Percentiles rank a stretch among this genome's conserved stretches.
phyloP scores from a whole-genome alignment of 2,888 invertebrate genomes.

The Amphimallon solstitiale region DNA sequence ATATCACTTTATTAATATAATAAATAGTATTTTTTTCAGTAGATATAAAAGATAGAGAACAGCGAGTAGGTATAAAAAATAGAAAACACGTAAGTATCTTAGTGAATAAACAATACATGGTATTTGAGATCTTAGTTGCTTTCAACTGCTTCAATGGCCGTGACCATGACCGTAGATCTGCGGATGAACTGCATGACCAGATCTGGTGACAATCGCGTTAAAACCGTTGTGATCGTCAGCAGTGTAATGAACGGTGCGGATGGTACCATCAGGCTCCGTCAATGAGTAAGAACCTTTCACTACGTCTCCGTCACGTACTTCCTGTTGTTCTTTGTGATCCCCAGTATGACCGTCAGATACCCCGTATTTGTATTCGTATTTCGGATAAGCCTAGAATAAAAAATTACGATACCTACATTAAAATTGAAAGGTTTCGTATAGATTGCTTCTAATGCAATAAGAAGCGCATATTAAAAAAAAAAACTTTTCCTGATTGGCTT shows the following conservation, averaged over 20 bases:
- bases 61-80: not conserved
- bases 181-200: conserved; percentile 56
- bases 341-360: conserved; percentile 60
- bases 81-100: conserved; percentile 27
- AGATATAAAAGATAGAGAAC: not conserved
- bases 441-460: too few species aligned
- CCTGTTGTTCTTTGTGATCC: conserved; percentile 58
- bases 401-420: too few species aligned
- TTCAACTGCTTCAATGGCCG: conserved; percentile 4
- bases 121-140: not conserved
- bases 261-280: conserved; percentile 60
- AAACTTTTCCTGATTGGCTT: too few species aligned
- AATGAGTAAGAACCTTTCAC: conserved; percentile 58
- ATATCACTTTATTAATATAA: conserved; percentile 33
- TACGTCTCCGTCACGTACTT: conserved; percentile 57
- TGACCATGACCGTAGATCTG: conserved; percentile 33
- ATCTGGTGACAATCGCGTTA: conserved; percentile 55
- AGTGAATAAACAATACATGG: conserved; percentile 24
- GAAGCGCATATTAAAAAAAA: too few species aligned
- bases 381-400: conserved; percentile 30
- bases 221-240: conserved; percentile 55
- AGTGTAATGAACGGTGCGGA: conserved; percentile 58
- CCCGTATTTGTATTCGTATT: conserved; percentile 59
- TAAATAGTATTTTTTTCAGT: conserved; percentile 22
- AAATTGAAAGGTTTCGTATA: too few species aligned